A percentile compares a stretch with the other conserved stretches of the same genome.
Evolutionary conservation across 2,113 vertebrate species (phyloP).

Genomic region (Machaerirhynchus nigripectus): DNA sequence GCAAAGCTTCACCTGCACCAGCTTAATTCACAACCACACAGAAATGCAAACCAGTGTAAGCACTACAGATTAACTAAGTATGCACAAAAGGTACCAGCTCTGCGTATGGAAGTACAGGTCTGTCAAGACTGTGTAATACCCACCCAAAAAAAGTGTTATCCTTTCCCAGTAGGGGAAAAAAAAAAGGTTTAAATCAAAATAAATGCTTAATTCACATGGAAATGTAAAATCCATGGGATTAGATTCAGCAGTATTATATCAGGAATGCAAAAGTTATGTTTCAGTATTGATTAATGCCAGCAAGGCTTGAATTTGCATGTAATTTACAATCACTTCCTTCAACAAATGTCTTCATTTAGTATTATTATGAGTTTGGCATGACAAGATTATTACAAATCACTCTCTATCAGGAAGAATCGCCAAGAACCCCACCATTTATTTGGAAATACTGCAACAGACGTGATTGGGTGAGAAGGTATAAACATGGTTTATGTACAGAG

Average conservation of each 20-base stretch:
- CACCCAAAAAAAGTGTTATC: background rate
- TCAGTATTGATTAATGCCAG: conserved; percentile 74
- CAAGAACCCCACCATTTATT: conserved; percentile 38
- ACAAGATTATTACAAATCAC: conserved; percentile 74
- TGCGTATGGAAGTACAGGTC: background rate
- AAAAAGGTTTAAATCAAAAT: conserved; percentile 41
- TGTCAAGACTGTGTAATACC: background rate
- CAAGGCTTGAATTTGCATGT: conserved; percentile 70
- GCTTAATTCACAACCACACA: background rate
- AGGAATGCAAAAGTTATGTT: conserved; percentile 57
- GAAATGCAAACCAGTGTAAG: background rate
- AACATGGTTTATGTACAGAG: conserved; percentile 34
- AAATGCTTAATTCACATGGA: conserved; percentile 47
- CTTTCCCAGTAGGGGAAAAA: background rate
- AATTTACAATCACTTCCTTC: conserved; percentile 75
- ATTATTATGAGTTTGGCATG: conserved; percentile 68
- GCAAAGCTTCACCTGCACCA: background rate
- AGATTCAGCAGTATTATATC: conserved; percentile 50
- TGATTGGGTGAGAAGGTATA: conserved; percentile 55
- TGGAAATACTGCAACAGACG: conserved; percentile 32
- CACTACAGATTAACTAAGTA: background rate
- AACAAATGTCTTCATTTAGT: conserved; percentile 75
- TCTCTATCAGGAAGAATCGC: conserved; percentile 57
- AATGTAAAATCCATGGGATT: conserved; percentile 46
- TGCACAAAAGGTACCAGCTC: background rate